Evolutionary conservation across 2,113 vertebrate species (phyloP).

Genomic region (Erpornis zantholeuca): DNA sequence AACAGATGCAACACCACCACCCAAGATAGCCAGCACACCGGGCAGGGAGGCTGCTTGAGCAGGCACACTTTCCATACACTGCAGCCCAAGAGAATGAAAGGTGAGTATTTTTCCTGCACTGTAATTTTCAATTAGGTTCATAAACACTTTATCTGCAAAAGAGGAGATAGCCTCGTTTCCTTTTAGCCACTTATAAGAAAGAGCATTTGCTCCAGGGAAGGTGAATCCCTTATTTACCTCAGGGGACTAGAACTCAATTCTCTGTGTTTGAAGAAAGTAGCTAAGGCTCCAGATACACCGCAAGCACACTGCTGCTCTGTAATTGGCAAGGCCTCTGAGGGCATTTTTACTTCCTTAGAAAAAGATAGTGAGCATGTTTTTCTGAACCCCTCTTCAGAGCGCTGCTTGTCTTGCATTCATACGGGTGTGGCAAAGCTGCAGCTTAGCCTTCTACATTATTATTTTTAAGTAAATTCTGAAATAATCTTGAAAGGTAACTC

Average conservation of each 20-base stretch:
- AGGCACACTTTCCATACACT: neutral
- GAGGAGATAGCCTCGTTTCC: neutral
- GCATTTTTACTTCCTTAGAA: neutral
- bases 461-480: neutral
- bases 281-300: neutral
- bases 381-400: neutral
- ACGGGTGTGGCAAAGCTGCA: neutral
- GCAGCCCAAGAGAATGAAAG: neutral
- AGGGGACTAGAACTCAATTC: neutral
- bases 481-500: neutral
- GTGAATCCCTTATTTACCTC: neutral
- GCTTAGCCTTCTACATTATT: neutral
- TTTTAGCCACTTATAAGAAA: neutral
- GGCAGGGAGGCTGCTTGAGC: neutral
- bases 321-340: neutral
- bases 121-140: neutral
- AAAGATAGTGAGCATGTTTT: neutral
- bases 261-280: neutral
- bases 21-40: rapidly evolving
- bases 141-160: neutral
- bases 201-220: neutral
- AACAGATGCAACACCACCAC: neutral
- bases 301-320: neutral
- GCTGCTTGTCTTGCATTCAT: neutral
- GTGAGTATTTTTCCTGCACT: neutral